Evolutionary conservation across 2,797 vertebrate genomes (phyloP), one percentile per base, ranked within the genome.

Genomic region (Lepilemur ruficaudatus): DNA sequence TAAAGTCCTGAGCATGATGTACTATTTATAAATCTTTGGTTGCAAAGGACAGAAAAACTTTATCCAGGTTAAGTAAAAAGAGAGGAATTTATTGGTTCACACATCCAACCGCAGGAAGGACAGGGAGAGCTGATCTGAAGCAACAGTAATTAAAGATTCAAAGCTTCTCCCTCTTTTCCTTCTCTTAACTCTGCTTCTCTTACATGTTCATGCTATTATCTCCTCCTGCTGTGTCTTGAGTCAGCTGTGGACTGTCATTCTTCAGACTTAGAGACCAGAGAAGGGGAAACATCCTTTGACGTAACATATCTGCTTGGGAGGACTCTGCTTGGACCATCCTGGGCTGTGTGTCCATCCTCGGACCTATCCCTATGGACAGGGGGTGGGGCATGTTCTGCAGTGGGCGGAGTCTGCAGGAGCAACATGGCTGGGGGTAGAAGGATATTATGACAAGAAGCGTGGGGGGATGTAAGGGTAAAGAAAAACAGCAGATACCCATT

Each of bases 1-100:
- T 79, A 87, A 87, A 86, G 83, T 93, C 46, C 75, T 32, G 23
- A 94, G 35, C 43, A 35, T 10, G 20, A 5, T 32, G 4, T 59
- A 14, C 4, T 46, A 11, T 9, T 88, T 59, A 69, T 35, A 65
- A 14, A 82, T 86, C 22, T 92, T 78, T 23, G 35, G 22, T 72
- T 84, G 3, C 22, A 46, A 67, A 32, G 20, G 18, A 75, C 69
- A 59, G 30, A 4, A 79, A 63, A 55, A 25, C 20, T 32, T 69
- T 38, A 83, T 57, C 11, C 15, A 55, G 20, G 12, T 63, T 65
- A 76, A 59, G 10, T 48, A 63, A 55, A 22, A 67, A 18, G 13
- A 18, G 35, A 32, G 80, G 25, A 55, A 87, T 25, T 32, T 18
- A 38, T 32, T 65, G n/a, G 14, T 22, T 52, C 28, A 46, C 28